Base-by-base conservation (phyloP, 2,888 invertebrate genomes). In the Thelaira solivaga region DNA sequence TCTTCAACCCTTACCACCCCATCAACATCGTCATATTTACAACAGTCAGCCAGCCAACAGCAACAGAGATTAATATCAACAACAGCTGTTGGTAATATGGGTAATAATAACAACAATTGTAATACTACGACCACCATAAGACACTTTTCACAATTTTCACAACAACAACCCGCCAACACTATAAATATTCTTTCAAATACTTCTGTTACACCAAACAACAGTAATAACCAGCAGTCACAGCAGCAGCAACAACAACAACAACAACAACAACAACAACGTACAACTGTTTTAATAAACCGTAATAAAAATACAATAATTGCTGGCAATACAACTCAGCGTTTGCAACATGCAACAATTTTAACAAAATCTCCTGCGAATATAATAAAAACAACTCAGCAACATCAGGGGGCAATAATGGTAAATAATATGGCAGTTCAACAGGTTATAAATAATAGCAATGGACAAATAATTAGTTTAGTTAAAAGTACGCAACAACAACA, bases 111-210 rank as follows among this genome's bases (percentile, higher is more conserved):
- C 29, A 61, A 61, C 20, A 72, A 49, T 65, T 73, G 55, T 26
- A 76, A 74, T 39, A 75, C 72, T 59, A 73, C 76, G 7, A 72
- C 78, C 10, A 80, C 83, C 8, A 84, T 85, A 29, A 84, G 86
- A 11, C 84, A 86, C 31, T 86, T 86, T 67, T 85, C 86, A 29
- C 86, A 86, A 78, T 86, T 86, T 51, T 81, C 74, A 22, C 80
- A 80, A 67, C 80, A 80, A 65, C 76, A 82, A 51, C 29, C 83
- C 82, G 59, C 80, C 82, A 18, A 81, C 81, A 57, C 79, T 4
- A 51, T 62, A 49, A 75, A 49, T 47, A 65, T 31, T 67, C 67
- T 65, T 61, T 29, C 31, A 39, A 74, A 51, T 51, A 71, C 73
- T 49, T 57, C 53, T 57, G 39, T 73, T 18, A 55, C 67, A 36